Percentiles rank a stretch among this genome's conserved stretches.
phyloP scores from a whole-genome alignment of 2,113 vertebrate genomes.

The Motacilla tschutschensis region DNA sequence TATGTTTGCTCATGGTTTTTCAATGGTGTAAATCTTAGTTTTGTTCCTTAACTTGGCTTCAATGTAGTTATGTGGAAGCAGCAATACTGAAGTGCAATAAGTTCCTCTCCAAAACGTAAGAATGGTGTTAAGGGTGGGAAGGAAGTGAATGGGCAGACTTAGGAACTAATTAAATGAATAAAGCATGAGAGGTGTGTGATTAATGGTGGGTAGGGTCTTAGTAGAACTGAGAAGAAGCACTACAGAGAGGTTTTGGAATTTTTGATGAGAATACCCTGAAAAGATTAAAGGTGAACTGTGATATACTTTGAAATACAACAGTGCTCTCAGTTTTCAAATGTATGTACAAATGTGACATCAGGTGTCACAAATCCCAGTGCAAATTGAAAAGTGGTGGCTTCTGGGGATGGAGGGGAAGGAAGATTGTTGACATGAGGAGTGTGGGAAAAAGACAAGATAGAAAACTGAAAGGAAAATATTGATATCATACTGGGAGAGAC shows the following conservation, averaged over 20 bases:
- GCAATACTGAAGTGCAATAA: constrained; percentile 95
- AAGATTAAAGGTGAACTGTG: neutral
- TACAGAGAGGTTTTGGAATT: neutral
- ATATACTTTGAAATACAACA: neutral
- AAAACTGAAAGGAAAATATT: neutral
- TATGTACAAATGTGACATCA: neutral
- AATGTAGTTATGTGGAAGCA: constrained; percentile 89
- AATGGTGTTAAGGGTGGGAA: neutral
- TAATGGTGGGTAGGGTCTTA: neutral
- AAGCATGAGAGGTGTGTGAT: neutral
- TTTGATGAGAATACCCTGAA: neutral
- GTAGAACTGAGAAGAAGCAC: neutral
- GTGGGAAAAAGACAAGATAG: neutral
- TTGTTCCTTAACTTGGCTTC: constrained; percentile 69
- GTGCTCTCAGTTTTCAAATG: neutral
- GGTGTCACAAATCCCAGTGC: neutral
- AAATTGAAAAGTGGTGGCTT: neutral
- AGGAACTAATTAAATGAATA: neutral
- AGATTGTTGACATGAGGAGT: neutral
- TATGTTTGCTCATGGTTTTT: neutral
- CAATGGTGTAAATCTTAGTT: neutral
- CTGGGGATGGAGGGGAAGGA: neutral
- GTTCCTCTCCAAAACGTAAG: constrained; percentile 90
- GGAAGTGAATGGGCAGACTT: neutral
- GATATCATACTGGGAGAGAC: neutral